Percentiles rank a stretch among this genome's conserved stretches.
Evolutionary conservation across 2,888 invertebrate genomes (phyloP).

Genomic region (Nomada goodeniana): DNA sequence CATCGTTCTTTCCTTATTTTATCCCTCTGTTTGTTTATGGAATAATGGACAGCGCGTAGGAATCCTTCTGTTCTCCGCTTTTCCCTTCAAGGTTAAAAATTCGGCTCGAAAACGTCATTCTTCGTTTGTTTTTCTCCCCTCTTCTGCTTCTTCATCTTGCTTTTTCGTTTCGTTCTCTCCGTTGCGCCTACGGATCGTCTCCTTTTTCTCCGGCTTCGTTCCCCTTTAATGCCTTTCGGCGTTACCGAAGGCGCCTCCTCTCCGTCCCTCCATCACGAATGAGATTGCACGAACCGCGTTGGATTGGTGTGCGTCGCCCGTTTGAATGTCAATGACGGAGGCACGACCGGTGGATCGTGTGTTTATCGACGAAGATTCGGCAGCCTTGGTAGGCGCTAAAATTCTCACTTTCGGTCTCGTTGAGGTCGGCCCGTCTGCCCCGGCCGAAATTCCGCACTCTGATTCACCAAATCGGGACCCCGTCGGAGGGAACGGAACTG

Average conservation of each 20-base stretch:
- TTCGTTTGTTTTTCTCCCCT: neutral
- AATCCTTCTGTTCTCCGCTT: constrained; percentile 57
- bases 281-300: neutral
- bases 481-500: neutral
- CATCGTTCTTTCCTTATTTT: too few relatives aligned
- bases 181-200: constrained; percentile 21
- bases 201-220: constrained; percentile 8
- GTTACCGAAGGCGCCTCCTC: neutral
- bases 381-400: constrained; percentile 81
- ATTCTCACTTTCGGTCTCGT: constrained; percentile 78
- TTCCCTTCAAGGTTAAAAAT: constrained; percentile 65
- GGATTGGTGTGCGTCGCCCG: constrained; percentile 33
- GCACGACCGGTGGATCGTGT: constrained; percentile 26
- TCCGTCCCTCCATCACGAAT: neutral
- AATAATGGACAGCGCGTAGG: neutral
- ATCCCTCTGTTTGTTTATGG: too few relatives aligned
- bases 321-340: constrained; percentile 71
- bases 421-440: constrained; percentile 56
- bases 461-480: constrained; percentile 60
- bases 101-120: constrained; percentile 31
- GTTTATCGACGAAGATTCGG: constrained; percentile 71
- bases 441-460: constrained; percentile 62
- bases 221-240: neutral
- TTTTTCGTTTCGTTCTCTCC: constrained; percentile 25
- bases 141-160: constrained; percentile 25